phyloP scores from a whole-genome alignment of 2,888 invertebrate species.

The Pseudococcus jackbeardsleyi region DNA sequence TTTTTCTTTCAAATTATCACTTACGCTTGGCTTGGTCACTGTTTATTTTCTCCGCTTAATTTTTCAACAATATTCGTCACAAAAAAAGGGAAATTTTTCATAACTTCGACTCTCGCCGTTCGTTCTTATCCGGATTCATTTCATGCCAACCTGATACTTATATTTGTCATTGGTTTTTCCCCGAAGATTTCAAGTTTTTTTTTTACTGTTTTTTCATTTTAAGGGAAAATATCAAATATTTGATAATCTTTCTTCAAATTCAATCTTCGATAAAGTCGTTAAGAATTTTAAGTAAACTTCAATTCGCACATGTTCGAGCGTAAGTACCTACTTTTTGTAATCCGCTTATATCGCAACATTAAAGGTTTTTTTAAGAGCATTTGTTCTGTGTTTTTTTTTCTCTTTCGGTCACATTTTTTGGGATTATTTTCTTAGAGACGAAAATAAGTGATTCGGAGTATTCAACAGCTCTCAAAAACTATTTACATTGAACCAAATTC shows the following conservation, averaged over 20 bases:
- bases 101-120: no score
- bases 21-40: no score
- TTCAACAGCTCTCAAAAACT: not conserved
- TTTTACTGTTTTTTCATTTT: not conserved
- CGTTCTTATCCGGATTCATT: not conserved
- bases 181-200: not conserved
- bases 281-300: constrained; percentile 8
- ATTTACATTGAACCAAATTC: constrained; percentile 24
- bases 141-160: not conserved
- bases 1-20: no score
- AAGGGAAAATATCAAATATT: not conserved
- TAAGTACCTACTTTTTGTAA: constrained; percentile 1
- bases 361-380: not conserved
- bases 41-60: no score
- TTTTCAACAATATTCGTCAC: no score
- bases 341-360: constrained; percentile 37
- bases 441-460: constrained; percentile 27
- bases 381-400: constrained; percentile 9
- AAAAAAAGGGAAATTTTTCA: no score
- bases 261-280: not conserved
- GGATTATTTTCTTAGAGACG: constrained; percentile 34
- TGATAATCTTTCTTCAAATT: not conserved
- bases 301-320: constrained; percentile 46
- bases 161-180: no score
- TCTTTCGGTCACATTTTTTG: constrained; percentile 35